phyloP scores from a whole-genome alignment of 1,140 invertebrate genomes.

The Hyles euphorbiae region DNA sequence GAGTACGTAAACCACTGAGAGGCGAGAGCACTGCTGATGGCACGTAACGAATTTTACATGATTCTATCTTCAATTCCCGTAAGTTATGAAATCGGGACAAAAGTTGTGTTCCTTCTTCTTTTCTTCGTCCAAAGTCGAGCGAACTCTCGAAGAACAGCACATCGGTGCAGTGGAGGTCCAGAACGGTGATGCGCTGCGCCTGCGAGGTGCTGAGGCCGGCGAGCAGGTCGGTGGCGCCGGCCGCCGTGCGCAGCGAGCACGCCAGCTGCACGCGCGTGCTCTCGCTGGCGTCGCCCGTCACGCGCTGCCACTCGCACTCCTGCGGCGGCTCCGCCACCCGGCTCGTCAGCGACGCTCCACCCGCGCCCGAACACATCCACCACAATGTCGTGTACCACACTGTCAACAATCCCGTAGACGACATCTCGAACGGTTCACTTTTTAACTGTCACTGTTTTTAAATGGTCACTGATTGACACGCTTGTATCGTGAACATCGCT shows the following conservation, averaged over 20 bases:
- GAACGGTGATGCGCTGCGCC: conserved; percentile 81
- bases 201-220: conserved; percentile 81
- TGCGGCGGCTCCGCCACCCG: conserved; percentile 77
- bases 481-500: conserved; percentile 61
- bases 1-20: conserved; percentile 79
- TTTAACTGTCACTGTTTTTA: conserved; percentile 63
- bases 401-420: conserved; percentile 62
- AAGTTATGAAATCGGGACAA: conserved; percentile 83
- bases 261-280: conserved; percentile 78
- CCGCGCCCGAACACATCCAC: conserved; percentile 47
- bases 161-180: conserved; percentile 87
- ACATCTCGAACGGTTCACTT: conserved; percentile 58
- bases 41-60: conserved; percentile 87
- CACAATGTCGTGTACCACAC: conserved; percentile 54
- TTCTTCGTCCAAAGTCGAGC: conserved; percentile 77
- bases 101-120: conserved; percentile 79
- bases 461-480: conserved; percentile 56
- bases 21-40: conserved; percentile 81
- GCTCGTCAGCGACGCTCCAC: conserved; percentile 60
- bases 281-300: conserved; percentile 72
- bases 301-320: conserved; percentile 82
- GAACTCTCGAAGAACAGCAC: conserved; percentile 87
- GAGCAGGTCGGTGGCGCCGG: conserved; percentile 81
- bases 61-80: conserved; percentile 82
- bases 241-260: conserved; percentile 84